Conservation (phyloP, 2,888 invertebrate genomes). For the Amorpha juglandis region DNA sequence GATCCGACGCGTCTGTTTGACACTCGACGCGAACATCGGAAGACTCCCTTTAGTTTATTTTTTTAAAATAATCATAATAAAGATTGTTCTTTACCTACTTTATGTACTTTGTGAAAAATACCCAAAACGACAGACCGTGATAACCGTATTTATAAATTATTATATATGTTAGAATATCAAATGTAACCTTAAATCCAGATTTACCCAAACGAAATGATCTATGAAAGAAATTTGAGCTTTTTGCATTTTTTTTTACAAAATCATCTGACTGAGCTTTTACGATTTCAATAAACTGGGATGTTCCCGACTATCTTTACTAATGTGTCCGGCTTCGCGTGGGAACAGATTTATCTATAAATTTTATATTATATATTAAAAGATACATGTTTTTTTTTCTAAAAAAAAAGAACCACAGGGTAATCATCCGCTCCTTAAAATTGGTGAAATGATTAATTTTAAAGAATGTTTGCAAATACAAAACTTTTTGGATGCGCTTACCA, state of each 20-base stretch:
- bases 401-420: constrained; percentile 30
- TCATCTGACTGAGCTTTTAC: constrained; percentile 16
- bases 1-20: too few species aligned
- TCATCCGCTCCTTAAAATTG: constrained; percentile 41
- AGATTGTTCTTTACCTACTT: not conserved
- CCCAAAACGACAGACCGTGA: constrained; percentile 3
- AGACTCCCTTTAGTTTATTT: not conserved
- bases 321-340: not conserved
- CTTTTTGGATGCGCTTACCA: constrained; percentile 69
- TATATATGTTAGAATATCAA: not conserved
- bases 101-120: not conserved
- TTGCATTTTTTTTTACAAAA: constrained; percentile 10
- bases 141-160: constrained; percentile 1
- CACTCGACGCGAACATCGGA: too few species aligned
- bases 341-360: constrained; percentile 3
- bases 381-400: constrained; percentile 10
- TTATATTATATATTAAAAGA: not conserved
- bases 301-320: not conserved
- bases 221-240: constrained; percentile 9
- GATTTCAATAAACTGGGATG: constrained; percentile 16
- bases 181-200: not conserved
- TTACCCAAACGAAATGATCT: not conserved
- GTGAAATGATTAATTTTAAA: constrained; percentile 44
- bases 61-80: not conserved
- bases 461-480: constrained; percentile 45